phyloP scores from a whole-genome alignment of 2,113 vertebrate genomes.

The Mormyrus lacerda region DNA sequence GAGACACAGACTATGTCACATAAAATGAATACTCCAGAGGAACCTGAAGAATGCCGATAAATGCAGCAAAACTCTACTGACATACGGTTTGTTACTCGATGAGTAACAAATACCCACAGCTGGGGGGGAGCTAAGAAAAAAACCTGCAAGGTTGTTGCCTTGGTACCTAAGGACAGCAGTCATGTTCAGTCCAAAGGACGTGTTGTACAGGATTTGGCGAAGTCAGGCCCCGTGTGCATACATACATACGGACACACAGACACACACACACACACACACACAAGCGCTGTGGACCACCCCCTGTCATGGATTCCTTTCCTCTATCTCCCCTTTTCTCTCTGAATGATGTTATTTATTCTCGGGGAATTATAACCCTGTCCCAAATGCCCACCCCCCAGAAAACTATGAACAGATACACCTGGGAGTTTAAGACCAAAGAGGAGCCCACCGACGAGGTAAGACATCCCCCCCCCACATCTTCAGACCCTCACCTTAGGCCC shows the following conservation, averaged over 20 bases:
- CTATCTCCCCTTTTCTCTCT: conserved; percentile 7
- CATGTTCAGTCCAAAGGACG: neutral
- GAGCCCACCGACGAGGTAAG: conserved; percentile 63
- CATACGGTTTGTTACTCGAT: neutral
- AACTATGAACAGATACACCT: conserved; percentile 57
- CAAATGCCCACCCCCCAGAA: conserved; percentile 46
- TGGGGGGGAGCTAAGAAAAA: neutral
- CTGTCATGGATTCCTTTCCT: neutral
- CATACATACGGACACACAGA: neutral
- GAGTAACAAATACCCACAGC: neutral
- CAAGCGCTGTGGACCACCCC: neutral
- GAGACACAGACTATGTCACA: neutral
- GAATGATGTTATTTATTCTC: conserved; percentile 10
- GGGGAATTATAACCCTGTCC: conserved; percentile 19
- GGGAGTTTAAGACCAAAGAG: conserved; percentile 63
- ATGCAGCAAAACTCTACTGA: neutral
- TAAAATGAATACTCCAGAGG: neutral
- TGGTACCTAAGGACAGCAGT: neutral
- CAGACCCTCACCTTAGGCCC: neutral
- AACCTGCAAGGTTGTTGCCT: neutral
- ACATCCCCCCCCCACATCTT: conserved; percentile 17
- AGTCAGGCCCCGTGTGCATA: neutral
- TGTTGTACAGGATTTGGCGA: neutral
- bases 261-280: neutral
- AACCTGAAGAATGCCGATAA: neutral